Conservation (phyloP, 2,113 vertebrate genomes). For the Rhegmatorhina hoffmannsi region DNA sequence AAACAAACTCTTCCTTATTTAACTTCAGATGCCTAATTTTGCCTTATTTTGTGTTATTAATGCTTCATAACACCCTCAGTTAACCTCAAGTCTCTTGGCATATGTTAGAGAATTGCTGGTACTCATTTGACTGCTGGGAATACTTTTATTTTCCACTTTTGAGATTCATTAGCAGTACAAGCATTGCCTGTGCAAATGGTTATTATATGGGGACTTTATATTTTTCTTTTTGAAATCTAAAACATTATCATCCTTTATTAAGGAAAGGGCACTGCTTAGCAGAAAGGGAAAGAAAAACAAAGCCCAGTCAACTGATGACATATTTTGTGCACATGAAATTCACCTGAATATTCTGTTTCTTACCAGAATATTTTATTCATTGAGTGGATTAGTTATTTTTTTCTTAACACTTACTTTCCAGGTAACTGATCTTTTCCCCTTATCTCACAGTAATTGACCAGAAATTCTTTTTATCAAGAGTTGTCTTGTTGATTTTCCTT, state of each 20-base stretch:
- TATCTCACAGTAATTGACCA: background rate
- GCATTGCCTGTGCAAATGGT: background rate
- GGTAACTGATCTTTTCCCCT: background rate
- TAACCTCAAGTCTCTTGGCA: background rate
- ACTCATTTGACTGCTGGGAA: background rate
- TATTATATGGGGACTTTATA: background rate
- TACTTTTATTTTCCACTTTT: background rate
- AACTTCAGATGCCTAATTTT: background rate
- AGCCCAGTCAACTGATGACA: background rate
- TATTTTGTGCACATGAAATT: background rate
- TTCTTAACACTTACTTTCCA: background rate
- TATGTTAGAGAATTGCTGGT: background rate
- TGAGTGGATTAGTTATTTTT: background rate
- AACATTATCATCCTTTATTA: background rate
- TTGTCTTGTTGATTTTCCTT: background rate
- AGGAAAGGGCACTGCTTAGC: background rate
- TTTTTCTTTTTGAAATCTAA: background rate
- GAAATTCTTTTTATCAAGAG: background rate
- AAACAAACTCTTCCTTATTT: background rate
- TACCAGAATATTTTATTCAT: background rate
- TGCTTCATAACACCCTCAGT: background rate
- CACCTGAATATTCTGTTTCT: background rate
- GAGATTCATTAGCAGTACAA: background rate
- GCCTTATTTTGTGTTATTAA: background rate
- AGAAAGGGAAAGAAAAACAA: background rate